Conservation (phyloP, 2,888 invertebrate species). For the Anodontia alba region DNA sequence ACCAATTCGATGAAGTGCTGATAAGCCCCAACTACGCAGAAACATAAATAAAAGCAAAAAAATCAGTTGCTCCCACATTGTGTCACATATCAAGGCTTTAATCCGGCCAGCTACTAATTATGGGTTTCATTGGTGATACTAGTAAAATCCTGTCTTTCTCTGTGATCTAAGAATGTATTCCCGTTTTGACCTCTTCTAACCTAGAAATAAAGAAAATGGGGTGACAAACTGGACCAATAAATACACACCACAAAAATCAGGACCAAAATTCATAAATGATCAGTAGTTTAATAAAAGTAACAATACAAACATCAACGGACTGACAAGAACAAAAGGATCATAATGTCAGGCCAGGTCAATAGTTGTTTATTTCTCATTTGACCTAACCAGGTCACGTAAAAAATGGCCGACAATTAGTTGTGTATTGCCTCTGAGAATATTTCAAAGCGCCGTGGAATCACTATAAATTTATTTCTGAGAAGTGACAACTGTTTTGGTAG, state of each 20-base stretch:
- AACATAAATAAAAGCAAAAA: slow-evolving; percentile 31
- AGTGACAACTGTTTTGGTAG: too few species aligned
- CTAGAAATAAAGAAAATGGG: neutral
- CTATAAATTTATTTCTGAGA: too few species aligned
- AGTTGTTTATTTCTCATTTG: slow-evolving; percentile 15
- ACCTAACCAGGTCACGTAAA: slow-evolving; percentile 54
- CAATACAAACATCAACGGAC: too few species aligned
- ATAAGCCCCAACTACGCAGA: slow-evolving; percentile 17
- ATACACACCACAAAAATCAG: too few species aligned
- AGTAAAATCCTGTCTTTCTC: neutral
- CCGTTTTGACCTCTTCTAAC: neutral
- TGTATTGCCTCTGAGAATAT: neutral
- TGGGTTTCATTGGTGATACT: neutral
- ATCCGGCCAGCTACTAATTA: slow-evolving; percentile 21
- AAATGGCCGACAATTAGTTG: slow-evolving; percentile 50
- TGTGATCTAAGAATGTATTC: neutral
- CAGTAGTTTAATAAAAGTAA: too few species aligned
- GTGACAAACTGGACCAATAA: too few species aligned
- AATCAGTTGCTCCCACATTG: slow-evolving; percentile 9
- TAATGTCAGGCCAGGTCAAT: neutral
- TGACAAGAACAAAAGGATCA: too few species aligned
- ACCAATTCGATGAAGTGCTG: slow-evolving; percentile 30
- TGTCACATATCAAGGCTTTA: slow-evolving; percentile 15
- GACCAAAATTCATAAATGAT: too few species aligned
- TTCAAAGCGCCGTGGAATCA: too few species aligned